Base-by-base conservation (phyloP, 2,888 invertebrate genomes). In the Brachypalpus laphriformis region DNA sequence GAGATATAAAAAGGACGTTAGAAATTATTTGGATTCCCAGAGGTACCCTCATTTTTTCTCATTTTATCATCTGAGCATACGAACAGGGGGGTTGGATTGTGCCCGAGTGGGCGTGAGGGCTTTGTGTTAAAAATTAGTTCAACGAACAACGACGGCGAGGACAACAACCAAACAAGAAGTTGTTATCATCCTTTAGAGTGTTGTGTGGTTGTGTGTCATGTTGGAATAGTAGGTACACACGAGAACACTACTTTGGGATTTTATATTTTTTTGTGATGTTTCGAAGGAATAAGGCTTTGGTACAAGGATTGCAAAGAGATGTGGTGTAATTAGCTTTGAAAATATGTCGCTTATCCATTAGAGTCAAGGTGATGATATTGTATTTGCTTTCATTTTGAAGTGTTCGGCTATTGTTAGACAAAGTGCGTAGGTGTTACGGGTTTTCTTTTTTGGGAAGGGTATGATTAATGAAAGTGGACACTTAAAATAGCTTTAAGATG, bases 21-120 rank as follows among this genome's bases (percentile, higher is more conserved):
- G 80, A 83, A 83, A 83, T 83, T 70, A 75, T 75, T 80, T 83
- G 80, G 66, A 75, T 56, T 75, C 63, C 57, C 83, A 70, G 45
- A 45, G 80, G 83, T 74, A 37, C 57, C 70, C 83, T 75, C 56
- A 70, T 68, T 74, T 78, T 61, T 78, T 42, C 42, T 37, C 51
- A 61, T 76, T 76, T 59, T 71, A 51, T 51, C 37, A 28, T 51
- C 71, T 42, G 11, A 37, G 18, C 22, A 28, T 16, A 20, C 9
- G 3, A 61, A 34, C 16, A 65, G 54, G 31, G 45, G 71, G 77
- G 54, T 51, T 61, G 59, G 70, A 31, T 56, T 78, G 49, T 80
- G 70, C 70, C 66, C 66, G 61, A 57, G 61, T 82, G 59, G 63
- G 63, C 70, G 70, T 75, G 31, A 63, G 76, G 65, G 56, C 45